Conservation (phyloP, 2,797 vertebrate genomes). For the Sternarchorhynchus goeldii region DNA sequence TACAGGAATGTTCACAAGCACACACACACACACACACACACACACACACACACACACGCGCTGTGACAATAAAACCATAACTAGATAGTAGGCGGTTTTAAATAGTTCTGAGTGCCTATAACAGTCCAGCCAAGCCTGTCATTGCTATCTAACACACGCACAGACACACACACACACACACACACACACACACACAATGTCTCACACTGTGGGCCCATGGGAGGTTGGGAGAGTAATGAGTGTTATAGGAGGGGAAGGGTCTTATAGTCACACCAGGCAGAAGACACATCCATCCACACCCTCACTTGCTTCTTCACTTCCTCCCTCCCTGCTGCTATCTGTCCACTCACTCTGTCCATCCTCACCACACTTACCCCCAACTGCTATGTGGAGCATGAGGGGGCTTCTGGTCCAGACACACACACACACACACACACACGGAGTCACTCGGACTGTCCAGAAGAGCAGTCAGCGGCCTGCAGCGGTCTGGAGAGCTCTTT, state of each 20-base stretch:
- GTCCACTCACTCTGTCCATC: slow-evolving; percentile 35
- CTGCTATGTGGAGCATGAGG: slow-evolving; percentile 47
- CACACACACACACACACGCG: neutral
- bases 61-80: neutral
- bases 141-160: slow-evolving; percentile 15
- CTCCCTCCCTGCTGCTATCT: slow-evolving; percentile 5
- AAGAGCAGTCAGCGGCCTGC: slow-evolving; percentile 29
- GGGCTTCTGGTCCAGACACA: slow-evolving; percentile 12
- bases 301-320: slow-evolving; percentile 45
- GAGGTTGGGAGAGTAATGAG: slow-evolving; percentile 63
- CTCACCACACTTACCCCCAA: slow-evolving; percentile 1
- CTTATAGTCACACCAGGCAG: slow-evolving; percentile 54
- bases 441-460: slow-evolving; percentile 37
- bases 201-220: slow-evolving; percentile 59
- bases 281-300: slow-evolving; percentile 40
- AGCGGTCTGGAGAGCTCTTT: slow-evolving; percentile 32
- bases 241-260: slow-evolving; percentile 63
- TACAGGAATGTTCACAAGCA: neutral
- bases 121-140: neutral
- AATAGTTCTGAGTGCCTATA: neutral
- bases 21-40: neutral
- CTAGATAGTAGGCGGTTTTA: slow-evolving; percentile 14
- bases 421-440: neutral
- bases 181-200: slow-evolving; percentile 46
- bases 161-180: slow-evolving; percentile 5